phyloP scores from a whole-genome alignment of 2,797 vertebrate genomes.

The Sebastes aleutianus region DNA sequence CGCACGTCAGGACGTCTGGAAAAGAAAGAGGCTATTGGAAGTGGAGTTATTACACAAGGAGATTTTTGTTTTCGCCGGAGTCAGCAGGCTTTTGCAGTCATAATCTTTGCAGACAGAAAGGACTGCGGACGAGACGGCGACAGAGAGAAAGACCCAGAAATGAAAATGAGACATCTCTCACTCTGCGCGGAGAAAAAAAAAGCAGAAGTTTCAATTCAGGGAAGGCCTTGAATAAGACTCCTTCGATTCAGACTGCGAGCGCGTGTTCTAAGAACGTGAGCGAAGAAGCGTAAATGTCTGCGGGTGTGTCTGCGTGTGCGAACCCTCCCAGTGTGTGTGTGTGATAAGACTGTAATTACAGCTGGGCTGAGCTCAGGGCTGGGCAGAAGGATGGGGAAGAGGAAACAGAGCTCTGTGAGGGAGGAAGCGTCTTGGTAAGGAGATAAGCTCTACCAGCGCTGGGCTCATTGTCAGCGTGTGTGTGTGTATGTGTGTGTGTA shows the following conservation, averaged over 20 bases:
- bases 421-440: constrained; percentile 80
- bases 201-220: constrained; percentile 68
- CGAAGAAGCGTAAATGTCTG: constrained; percentile 52
- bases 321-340: constrained; percentile 64
- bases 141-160: constrained; percentile 6
- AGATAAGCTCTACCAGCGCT: constrained; percentile 79
- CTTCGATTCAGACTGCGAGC: constrained; percentile 59
- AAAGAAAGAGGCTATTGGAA: constrained; percentile 47
- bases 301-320: constrained; percentile 53
- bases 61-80: constrained; percentile 56
- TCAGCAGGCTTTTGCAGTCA: constrained; percentile 39
- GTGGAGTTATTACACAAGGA: constrained; percentile 53
- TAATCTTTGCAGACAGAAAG: constrained; percentile 52
- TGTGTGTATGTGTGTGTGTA: constrained; percentile 23
- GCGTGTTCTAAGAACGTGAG: constrained; percentile 55
- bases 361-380: constrained; percentile 76
- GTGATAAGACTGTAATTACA: constrained; percentile 83
- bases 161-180: constrained; percentile 50
- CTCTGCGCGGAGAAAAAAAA: constrained; percentile 32
- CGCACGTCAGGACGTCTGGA: constrained; percentile 2
- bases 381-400: constrained; percentile 78
- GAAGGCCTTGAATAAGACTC: constrained; percentile 56
- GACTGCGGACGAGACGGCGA: constrained; percentile 33
- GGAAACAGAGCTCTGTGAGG: constrained; percentile 78
- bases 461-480: constrained; percentile 70